Conservation (phyloP, 2,888 invertebrate genomes). For the Drosophila anomalata region DNA sequence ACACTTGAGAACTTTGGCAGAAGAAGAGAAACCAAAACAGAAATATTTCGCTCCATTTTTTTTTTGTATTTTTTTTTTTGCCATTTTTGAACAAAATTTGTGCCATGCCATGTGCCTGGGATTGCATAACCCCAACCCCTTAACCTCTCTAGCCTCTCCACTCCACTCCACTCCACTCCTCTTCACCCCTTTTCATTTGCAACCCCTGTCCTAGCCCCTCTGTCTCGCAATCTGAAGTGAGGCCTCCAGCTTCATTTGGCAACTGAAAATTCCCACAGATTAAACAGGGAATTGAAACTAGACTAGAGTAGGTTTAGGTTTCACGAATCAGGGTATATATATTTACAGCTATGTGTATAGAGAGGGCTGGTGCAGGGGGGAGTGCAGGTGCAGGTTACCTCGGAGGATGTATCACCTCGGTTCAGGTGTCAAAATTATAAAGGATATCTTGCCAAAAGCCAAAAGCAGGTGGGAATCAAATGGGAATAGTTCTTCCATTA, state of each 20-base stretch:
- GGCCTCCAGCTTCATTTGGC: constrained; percentile 36
- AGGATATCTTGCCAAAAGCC: background rate
- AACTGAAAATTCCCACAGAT: constrained; percentile 27
- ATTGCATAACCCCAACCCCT: constrained; percentile 66
- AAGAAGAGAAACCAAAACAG: constrained; percentile 39
- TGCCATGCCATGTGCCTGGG: constrained; percentile 61
- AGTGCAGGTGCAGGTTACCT: too few species aligned
- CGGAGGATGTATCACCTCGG: background rate
- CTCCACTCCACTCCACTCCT: background rate
- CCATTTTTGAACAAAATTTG: constrained; percentile 51
- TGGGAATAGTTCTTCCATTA: background rate
- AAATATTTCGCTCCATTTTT: constrained; percentile 64
- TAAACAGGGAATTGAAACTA: constrained; percentile 28
- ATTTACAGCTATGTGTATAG: background rate
- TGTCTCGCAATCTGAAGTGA: background rate
- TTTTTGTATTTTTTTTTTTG: constrained; percentile 21
- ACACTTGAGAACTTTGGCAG: constrained; percentile 69
- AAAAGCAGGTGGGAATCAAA: background rate
- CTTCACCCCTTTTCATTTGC: background rate
- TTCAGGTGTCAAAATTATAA: constrained; percentile 1
- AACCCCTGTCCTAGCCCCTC: background rate
- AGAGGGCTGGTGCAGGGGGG: too few species aligned
- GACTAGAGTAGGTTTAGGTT: background rate
- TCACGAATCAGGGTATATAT: background rate
- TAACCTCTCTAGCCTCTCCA: background rate